phyloP scores from a whole-genome alignment of 1,140 invertebrate genomes.

The Heliconius eleuchia region DNA sequence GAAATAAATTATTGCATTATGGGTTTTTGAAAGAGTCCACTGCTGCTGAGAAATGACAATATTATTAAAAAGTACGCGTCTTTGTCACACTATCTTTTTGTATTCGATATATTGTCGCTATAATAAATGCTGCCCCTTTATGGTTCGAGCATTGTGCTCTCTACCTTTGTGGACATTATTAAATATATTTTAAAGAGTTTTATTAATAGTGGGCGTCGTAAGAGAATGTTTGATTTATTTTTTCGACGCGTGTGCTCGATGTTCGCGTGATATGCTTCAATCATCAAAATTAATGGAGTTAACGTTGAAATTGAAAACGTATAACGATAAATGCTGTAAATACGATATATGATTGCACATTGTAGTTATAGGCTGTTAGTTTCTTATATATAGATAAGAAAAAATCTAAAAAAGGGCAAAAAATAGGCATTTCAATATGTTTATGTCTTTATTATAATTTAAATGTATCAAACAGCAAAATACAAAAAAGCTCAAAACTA shows the following conservation, averaged over 20 bases:
- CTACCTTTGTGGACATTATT: conserved; percentile 79
- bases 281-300: conserved; percentile 53
- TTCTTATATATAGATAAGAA: background rate
- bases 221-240: conserved; percentile 78
- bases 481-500: conserved; percentile 8
- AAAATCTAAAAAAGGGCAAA: background rate
- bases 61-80: conserved; percentile 81
- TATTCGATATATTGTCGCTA: conserved; percentile 79
- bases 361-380: background rate
- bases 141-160: conserved; percentile 72
- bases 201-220: conserved; percentile 79
- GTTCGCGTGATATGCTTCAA: conserved; percentile 65
- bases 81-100: conserved; percentile 81
- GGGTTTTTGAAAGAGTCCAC: conserved; percentile 81
- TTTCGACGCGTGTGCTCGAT: conserved; percentile 77
- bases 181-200: conserved; percentile 81
- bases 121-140: conserved; percentile 80
- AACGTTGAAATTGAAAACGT: conserved; percentile 33
- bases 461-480: background rate
- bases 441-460: background rate
- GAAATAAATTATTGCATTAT: conserved; percentile 81
- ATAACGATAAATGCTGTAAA: conserved; percentile 17
- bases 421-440: background rate
- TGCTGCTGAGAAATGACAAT: conserved; percentile 81
- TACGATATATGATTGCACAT: background rate